A percentile compares a stretch with the other conserved stretches of the same genome.
Evolutionary conservation across 92 coral and sea anemone species (phyloP).

Genomic region (Porites lobata): DNA sequence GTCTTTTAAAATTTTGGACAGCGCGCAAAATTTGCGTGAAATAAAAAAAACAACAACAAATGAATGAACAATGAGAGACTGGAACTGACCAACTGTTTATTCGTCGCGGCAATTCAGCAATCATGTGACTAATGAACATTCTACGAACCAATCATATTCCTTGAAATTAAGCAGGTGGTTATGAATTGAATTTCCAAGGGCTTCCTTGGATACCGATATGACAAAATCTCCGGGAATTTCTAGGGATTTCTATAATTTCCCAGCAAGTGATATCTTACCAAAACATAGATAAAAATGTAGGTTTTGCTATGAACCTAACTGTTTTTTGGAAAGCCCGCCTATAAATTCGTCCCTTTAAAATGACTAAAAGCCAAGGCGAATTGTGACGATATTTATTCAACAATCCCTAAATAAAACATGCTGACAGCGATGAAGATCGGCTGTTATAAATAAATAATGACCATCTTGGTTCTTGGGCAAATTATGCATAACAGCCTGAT

Average conservation of each 20-base stretch:
- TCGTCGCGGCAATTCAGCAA: not conserved
- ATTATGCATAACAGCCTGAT: constrained; percentile 38
- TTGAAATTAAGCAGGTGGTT: constrained; percentile 36
- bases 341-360: not conserved
- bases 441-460: constrained; percentile 51
- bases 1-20: no score
- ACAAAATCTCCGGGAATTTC: constrained; percentile 6
- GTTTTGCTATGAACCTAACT: not conserved
- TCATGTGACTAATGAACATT: not conserved
- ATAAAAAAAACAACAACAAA: no score
- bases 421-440: constrained; percentile 23
- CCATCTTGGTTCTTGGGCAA: constrained; percentile 24
- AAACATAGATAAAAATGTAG: not conserved
- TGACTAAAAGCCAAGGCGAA: not conserved
- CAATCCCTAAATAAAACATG: constrained; percentile 27
- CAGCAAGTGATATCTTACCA: not conserved
- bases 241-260: not conserved
- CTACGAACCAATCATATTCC: constrained; percentile 17
- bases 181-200: not conserved
- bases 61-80: not conserved
- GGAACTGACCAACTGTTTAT: not conserved
- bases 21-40: no score
- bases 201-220: constrained; percentile 22
- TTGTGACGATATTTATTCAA: constrained; percentile 1
- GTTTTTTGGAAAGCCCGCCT: not conserved